Evolutionary conservation across 2,113 vertebrate species (phyloP), one percentile per base, ranked within the genome.

Genomic region (Pao palembangensis): DNA sequence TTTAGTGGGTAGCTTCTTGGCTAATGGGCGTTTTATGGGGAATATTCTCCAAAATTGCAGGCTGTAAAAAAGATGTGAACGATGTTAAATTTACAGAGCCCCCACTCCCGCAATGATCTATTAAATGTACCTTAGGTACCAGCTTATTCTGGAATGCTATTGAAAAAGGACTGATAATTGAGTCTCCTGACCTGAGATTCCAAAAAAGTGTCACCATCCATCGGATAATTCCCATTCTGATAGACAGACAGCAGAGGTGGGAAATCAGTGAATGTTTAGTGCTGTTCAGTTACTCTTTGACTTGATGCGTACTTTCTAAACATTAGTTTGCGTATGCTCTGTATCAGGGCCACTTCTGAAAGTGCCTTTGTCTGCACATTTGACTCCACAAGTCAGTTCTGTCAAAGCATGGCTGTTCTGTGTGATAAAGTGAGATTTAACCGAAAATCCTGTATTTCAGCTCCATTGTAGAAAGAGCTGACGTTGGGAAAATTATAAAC

Each of bases 291-390:
- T 71, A 51, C 42, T 75, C 55, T 48, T 55, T 0, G 8, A 48
- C 67, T 71, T 56, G 8, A 16, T 67, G 57, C 69, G 52, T 58
- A 19, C 54, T 67, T 64, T 61, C 52, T 41, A 57, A 61, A 25
- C 23, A 47, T 49, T 51, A 51, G 50, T 64, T 52, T 58, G 20
- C 44, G 52, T 61, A 61, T 61, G 57, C 23, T 31, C 51, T 49
- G 47, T 5, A 43, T 15, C 42, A 43, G 12, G 31, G 17, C 55
- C 48, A 15, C 60, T 51, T 64, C 18, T 31, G 43, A 53, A 66
- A 51, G 55, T 81, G 56, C 72, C 52, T 67, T 47, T 78, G 69
- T 8, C 8, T 69, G 48, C 52, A 56, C 54, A 55, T 69, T 75
- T 73, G 19, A 77, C 25, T 71, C 67, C 67, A 48, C 43, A 59